Evolutionary conservation across 1,140 invertebrate genomes (phyloP).

Genomic region (Arctopsyche grandis): DNA sequence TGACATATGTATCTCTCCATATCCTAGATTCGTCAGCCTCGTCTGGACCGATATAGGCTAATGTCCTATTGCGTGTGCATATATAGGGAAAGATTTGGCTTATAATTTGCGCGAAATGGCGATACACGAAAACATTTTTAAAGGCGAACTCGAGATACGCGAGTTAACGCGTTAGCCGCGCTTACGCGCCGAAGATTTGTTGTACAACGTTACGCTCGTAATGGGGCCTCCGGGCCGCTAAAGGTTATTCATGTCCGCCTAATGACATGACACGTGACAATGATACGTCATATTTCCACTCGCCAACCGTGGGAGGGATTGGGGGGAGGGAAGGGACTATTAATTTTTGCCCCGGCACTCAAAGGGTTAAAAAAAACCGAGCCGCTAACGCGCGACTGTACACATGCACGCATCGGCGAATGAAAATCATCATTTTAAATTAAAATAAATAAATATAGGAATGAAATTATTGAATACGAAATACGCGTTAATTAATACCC

Average conservation of each 20-base stretch:
- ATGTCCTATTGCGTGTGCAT: background rate
- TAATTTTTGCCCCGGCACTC: slow-evolving; percentile 31
- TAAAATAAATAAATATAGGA: no score
- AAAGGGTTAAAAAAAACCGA: background rate
- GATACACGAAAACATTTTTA: slow-evolving; percentile 38
- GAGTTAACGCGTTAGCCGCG: slow-evolving; percentile 24
- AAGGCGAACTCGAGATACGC: slow-evolving; percentile 11
- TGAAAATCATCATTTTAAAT: background rate
- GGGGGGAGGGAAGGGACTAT: slow-evolving; percentile 25
- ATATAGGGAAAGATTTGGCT: background rate
- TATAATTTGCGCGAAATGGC: slow-evolving; percentile 27
- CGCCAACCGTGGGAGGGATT: slow-evolving; percentile 30
- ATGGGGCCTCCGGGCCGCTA: slow-evolving; percentile 28
- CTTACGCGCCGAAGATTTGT: slow-evolving; percentile 34
- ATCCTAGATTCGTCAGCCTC: no score
- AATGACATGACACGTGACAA: slow-evolving; percentile 53
- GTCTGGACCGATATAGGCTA: no score
- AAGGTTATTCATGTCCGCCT: slow-evolving; percentile 51
- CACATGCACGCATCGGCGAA: background rate
- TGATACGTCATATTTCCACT: slow-evolving; percentile 51
- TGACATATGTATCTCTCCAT: no score
- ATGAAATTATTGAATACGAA: no score
- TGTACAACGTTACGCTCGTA: slow-evolving; percentile 29
- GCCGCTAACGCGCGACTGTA: background rate
- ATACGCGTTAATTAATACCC: no score